Conservation (phyloP, 2,888 invertebrate species). For the Cremastinae sp. region DNA sequence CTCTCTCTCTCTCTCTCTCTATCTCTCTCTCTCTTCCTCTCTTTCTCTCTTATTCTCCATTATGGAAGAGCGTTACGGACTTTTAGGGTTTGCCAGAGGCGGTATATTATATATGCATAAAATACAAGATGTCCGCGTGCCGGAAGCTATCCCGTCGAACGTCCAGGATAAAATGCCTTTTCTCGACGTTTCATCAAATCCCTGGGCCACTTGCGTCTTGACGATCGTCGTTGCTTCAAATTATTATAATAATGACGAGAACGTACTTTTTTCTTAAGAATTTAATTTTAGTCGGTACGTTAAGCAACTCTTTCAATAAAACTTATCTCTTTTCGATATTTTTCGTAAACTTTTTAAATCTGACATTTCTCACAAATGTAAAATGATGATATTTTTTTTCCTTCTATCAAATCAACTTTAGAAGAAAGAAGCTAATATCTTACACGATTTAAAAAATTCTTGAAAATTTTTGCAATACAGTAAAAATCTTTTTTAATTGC, state of each 20-base stretch:
- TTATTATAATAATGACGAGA: conserved; percentile 49
- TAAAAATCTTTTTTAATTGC: too few species aligned
- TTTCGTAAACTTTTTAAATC: too few species aligned
- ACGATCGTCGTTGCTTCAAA: conserved; percentile 31
- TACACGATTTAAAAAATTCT: too few species aligned
- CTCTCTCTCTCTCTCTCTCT: conserved; percentile 9
- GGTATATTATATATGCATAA: conserved; percentile 40
- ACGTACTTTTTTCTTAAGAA: too few species aligned
- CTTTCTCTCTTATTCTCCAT: conserved; percentile 22
- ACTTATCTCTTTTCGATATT: too few species aligned
- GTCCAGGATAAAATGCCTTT: not conserved
- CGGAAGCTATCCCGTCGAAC: conserved; percentile 20
- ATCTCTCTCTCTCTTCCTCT: conserved; percentile 14
- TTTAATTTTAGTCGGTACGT: too few species aligned
- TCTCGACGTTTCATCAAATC: conserved; percentile 17
- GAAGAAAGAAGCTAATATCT: too few species aligned
- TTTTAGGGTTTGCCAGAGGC: conserved; percentile 40
- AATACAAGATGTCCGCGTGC: conserved; percentile 47
- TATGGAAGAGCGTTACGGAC: conserved; percentile 42
- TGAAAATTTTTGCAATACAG: too few species aligned
- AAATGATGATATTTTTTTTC: too few species aligned
- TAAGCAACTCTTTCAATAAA: too few species aligned
- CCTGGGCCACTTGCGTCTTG: conserved; percentile 50
- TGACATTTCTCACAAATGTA: too few species aligned
- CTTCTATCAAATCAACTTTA: too few species aligned